These are phyloP conservation scores for Pachyramphus minor DNA, from an alignment of 2,113 vertebrate genomes.

Conservation along the genomic window DNA sequence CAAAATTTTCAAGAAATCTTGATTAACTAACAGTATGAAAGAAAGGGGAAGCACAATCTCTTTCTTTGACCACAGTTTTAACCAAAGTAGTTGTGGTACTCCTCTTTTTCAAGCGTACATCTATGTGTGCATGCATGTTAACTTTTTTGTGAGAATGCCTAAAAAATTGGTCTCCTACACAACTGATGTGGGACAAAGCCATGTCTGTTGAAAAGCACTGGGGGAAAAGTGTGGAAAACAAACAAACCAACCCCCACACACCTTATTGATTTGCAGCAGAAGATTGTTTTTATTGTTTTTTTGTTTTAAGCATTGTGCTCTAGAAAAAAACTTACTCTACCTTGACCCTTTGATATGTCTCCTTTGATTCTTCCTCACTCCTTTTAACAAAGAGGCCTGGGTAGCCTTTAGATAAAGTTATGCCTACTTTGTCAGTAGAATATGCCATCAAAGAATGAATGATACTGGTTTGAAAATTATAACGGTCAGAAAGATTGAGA, in stretches of 20 bases:
- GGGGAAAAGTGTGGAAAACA: not conserved
- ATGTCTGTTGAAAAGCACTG: not conserved
- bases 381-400: not conserved
- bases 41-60: not conserved
- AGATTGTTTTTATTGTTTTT: no score
- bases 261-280: not conserved
- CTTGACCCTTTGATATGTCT: not conserved
- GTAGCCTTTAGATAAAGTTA: not conserved
- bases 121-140: not conserved
- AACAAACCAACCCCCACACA: rapidly evolving
- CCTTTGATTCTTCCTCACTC: not conserved
- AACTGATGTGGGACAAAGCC: not conserved
- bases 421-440: not conserved
- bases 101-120: not conserved
- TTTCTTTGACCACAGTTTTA: not conserved
- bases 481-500: not conserved
- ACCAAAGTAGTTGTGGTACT: not conserved
- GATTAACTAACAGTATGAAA: not conserved
- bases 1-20: not conserved
- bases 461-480: not conserved
- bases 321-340: not conserved
- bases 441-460: not conserved
- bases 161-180: not conserved
- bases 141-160: not conserved
- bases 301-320: not conserved